Evolutionary conservation across 2,888 invertebrate genomes (phyloP).

Genomic region (Encarsia formosa): DNA sequence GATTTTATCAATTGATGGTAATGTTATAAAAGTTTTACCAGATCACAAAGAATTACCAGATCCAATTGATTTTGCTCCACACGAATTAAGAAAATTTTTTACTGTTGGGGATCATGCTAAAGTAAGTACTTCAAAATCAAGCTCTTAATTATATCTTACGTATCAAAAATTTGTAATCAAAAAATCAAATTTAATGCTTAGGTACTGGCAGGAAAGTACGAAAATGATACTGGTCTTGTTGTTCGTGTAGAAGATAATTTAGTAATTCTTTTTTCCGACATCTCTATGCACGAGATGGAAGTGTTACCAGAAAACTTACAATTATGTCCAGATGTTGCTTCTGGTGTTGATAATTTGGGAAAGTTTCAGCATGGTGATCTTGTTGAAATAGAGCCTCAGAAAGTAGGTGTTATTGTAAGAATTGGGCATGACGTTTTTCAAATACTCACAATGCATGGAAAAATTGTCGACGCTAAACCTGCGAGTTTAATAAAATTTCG

Average conservation of each 20-base stretch:
- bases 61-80: conserved; percentile 15
- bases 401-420: conserved; percentile 60
- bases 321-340: conserved; percentile 60
- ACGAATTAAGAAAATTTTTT: conserved; percentile 21
- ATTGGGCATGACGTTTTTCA: conserved; percentile 61
- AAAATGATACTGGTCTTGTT: conserved; percentile 60
- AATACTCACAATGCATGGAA: conserved; percentile 59
- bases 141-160: not conserved
- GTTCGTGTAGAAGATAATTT: conserved; percentile 58
- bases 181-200: not conserved
- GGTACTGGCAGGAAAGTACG: conserved; percentile 58
- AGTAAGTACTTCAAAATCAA: too few relatives aligned
- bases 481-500: conserved; percentile 56
- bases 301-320: conserved; percentile 57
- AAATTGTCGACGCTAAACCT: conserved; percentile 56
- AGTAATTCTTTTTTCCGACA: conserved; percentile 59
- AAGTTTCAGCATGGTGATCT: conserved; percentile 63
- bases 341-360: conserved; percentile 61
- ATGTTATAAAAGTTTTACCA: conserved; percentile 11
- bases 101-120: conserved; percentile 20
- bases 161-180: not conserved
- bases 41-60: conserved; percentile 18
- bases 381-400: conserved; percentile 56
- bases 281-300: conserved; percentile 59
- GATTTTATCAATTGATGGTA: conserved; percentile 11